Conservation (phyloP, 2,888 invertebrate species). For the Choreutis nemorana region DNA sequence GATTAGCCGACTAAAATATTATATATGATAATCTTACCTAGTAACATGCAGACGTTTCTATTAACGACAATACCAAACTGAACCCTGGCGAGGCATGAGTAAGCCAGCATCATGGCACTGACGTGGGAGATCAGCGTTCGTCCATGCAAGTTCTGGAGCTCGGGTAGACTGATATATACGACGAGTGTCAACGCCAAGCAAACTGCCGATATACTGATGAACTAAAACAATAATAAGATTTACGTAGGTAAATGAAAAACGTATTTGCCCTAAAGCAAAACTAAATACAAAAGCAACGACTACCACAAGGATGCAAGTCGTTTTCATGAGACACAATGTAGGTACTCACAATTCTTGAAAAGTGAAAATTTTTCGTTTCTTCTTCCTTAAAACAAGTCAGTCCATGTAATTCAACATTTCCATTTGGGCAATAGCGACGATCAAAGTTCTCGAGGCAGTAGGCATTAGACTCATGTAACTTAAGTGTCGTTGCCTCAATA, state of each 20-base stretch:
- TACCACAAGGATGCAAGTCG: no score
- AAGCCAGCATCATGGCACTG: slow-evolving; percentile 71
- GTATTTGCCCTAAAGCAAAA: no score
- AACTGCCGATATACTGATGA: slow-evolving; percentile 68
- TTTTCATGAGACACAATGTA: no score
- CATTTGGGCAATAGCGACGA: slow-evolving; percentile 25
- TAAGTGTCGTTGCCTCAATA: slow-evolving; percentile 15
- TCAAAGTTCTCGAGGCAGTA: slow-evolving; percentile 56
- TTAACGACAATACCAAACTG: slow-evolving; percentile 51
- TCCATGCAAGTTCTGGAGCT: slow-evolving; percentile 76
- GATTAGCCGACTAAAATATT: not conserved
- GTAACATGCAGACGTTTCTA: slow-evolving; percentile 43
- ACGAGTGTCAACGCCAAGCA: slow-evolving; percentile 71
- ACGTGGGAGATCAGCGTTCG: slow-evolving; percentile 77
- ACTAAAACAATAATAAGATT: slow-evolving; percentile 23
- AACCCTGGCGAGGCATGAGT: slow-evolving; percentile 65
- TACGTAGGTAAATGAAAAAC: no score
- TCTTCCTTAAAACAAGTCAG: no score
- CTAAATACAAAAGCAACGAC: no score
- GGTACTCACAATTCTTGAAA: no score
- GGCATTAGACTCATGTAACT: slow-evolving; percentile 22
- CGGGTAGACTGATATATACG: slow-evolving; percentile 71
- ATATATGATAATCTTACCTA: slow-evolving; percentile 44
- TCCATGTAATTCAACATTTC: no score
- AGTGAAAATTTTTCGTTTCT: no score